Evolutionary conservation across 2,888 invertebrate genomes (phyloP), one percentile per base, ranked within the genome.

Genomic region (Lymantria dispar): DNA sequence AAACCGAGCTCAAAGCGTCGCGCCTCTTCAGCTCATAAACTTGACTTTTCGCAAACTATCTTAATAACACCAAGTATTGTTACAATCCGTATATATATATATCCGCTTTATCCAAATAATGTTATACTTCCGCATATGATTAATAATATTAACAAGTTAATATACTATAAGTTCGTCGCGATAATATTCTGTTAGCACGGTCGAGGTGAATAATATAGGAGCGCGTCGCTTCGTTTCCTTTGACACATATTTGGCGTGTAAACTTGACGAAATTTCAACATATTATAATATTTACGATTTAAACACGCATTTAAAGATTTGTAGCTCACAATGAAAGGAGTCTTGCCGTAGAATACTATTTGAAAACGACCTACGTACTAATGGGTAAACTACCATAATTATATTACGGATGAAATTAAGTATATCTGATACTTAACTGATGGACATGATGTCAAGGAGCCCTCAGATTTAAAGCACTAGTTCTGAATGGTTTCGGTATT

Each of bases 1-100:
- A 70, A 78, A 81, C 75, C 73, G 76, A 78, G 81, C 73, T 68
- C 77, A 80, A 75, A 33, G 1, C 73, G 70, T 12, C n/a, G 1
- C 73, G 70, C 38, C n/a, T 38, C 1, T 70, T 70, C 62, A 70
- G 22, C 73, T 71, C 67, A 72, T 74, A 75, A 77, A 68, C 3
- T 63, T 49, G 50, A 48, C 58, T 54, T 56, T 43, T 7, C 60
- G 49, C 58, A 46, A 68, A 68, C 65, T 71, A 65, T 38, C 33
- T 7, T 33, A 33, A 33, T 33, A 33, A 10, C 1, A 33, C 10
- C 10, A 33, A 33, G 8, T 33, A 33, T 10, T 33, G 33, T 8
- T 33, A 33, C 8, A 33, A 33, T 33, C 8, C 33, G 1, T 10
- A 33, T 33, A 22, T n/a, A 22, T 5, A 22, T 22, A n/a, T n/a